A percentile compares a stretch with the other conserved stretches of the same genome.
Evolutionary conservation across 2,113 vertebrate genomes (phyloP).

Genomic region (Urocolius indicus): DNA sequence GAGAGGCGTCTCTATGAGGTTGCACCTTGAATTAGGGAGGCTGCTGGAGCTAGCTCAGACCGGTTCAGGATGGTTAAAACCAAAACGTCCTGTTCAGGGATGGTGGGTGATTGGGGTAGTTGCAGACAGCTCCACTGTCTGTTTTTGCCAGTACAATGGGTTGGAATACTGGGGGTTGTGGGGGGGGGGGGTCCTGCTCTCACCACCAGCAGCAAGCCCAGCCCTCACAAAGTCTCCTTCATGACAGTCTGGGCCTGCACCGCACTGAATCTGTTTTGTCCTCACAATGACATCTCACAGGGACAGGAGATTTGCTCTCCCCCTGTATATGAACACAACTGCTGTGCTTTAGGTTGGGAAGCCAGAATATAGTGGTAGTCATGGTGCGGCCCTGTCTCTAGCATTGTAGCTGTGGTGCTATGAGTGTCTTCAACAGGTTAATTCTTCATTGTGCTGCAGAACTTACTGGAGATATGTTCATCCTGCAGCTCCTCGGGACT

Average conservation of each 20-base stretch:
- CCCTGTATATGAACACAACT: accelerated
- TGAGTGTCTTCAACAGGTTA: background rate
- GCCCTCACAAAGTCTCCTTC: background rate
- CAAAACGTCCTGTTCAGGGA: background rate
- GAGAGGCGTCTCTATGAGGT: background rate
- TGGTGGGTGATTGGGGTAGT: background rate
- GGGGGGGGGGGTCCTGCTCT: background rate
- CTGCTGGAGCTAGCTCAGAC: background rate
- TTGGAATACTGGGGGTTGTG: accelerated
- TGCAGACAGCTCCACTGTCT: background rate
- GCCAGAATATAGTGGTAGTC: background rate
- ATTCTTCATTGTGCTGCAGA: background rate
- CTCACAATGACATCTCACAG: background rate
- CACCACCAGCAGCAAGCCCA: background rate
- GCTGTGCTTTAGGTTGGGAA: background rate
- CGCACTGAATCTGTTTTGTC: background rate
- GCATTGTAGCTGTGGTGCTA: background rate
- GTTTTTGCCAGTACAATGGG: background rate
- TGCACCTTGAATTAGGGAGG: background rate
- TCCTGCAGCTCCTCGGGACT: background rate
- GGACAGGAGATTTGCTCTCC: background rate
- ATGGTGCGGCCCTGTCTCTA: background rate
- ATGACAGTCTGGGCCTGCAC: accelerated
- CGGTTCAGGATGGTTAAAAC: background rate
- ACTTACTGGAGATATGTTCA: background rate